phyloP scores from a whole-genome alignment of 2,797 vertebrate genomes.

The Clarias laeviceps region DNA sequence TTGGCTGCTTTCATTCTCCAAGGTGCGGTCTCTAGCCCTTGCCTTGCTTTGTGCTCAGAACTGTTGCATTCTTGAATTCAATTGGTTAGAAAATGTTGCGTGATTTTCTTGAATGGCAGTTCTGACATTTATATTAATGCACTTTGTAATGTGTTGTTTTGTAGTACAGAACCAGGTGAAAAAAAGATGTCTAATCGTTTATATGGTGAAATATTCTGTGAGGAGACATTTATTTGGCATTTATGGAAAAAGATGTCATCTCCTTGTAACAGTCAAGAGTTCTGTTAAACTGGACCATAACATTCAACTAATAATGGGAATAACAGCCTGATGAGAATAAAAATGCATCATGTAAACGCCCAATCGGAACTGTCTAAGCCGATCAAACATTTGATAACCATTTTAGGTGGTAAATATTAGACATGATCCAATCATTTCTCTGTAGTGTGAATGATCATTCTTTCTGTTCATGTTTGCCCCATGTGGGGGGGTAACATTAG shows the following conservation, averaged over 20 bases:
- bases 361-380: no score
- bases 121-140: neutral
- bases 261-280: neutral
- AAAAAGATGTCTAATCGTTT: neutral
- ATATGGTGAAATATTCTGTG: neutral
- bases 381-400: no score
- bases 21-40: neutral
- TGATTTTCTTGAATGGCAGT: neutral
- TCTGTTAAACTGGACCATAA: no score
- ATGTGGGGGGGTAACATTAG: no score
- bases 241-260: neutral
- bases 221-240: neutral
- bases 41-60: neutral
- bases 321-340: no score
- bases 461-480: no score
- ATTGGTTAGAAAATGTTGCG: neutral
- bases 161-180: neutral
- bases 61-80: neutral
- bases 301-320: no score
- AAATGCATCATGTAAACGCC: no score
- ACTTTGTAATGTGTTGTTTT: neutral
- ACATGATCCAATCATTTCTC: no score
- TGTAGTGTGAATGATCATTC: no score
- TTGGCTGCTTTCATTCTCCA: conserved; percentile 32
- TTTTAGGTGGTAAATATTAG: no score